Evolutionary conservation across 2,797 vertebrate genomes (phyloP).

Genomic region (Crotalus adamanteus): DNA sequence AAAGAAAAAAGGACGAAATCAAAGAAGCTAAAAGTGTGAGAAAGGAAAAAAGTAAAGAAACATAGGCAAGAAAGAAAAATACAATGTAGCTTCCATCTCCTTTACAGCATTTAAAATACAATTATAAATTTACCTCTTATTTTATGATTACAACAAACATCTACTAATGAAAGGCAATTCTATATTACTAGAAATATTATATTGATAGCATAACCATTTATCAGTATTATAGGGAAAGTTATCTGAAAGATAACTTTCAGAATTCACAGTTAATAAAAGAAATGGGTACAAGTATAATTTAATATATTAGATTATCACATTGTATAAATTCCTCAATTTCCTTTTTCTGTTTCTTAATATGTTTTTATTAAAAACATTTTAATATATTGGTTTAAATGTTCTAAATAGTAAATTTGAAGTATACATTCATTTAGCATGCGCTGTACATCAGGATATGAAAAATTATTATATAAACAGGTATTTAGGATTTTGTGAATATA

Average conservation of each 20-base stretch:
- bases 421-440: constrained; percentile 45
- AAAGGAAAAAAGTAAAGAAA: background rate
- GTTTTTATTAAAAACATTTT: constrained; percentile 41
- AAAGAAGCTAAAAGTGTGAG: background rate
- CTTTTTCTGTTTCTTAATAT: constrained; percentile 29
- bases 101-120: no score
- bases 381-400: constrained; percentile 49
- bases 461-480: constrained; percentile 34
- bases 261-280: constrained; percentile 45
- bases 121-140: background rate
- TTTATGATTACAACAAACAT: background rate
- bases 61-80: background rate
- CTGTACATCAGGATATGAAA: constrained; percentile 36
- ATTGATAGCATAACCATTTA: constrained; percentile 20
- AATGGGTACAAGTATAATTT: constrained; percentile 39
- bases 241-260: constrained; percentile 31
- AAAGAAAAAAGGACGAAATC: background rate
- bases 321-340: constrained; percentile 40
- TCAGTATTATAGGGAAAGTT: constrained; percentile 7
- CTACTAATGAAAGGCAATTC: constrained; percentile 1
- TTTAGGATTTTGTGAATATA: background rate
- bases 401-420: constrained; percentile 35
- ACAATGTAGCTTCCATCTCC: background rate
- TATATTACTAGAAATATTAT: constrained; percentile 25
- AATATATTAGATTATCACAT: constrained; percentile 27